Evolutionary conservation across 2,888 invertebrate genomes (phyloP).

Genomic region (Autographa pulchrina): DNA sequence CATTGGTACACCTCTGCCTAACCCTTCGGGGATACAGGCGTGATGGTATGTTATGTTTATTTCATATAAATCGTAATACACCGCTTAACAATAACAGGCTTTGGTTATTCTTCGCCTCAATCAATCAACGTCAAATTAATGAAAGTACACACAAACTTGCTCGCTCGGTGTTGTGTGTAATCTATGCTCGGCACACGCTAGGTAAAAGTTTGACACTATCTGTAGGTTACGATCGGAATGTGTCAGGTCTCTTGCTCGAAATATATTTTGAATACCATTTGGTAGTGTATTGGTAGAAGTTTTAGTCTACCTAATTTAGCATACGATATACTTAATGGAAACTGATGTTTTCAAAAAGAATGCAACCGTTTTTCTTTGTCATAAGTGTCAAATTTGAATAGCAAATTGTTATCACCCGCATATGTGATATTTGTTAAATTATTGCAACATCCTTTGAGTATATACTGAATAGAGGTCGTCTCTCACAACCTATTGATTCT

Average conservation of each 20-base stretch:
- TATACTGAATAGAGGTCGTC: constrained; percentile 18
- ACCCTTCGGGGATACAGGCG: too few species aligned
- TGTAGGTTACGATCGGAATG: not conserved
- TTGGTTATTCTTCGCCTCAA: not conserved
- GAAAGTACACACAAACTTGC: not conserved
- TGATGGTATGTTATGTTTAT: too few species aligned
- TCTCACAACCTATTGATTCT: constrained; percentile 23
- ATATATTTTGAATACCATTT: constrained; percentile 4
- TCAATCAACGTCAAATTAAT: constrained; percentile 8
- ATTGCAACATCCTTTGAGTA: constrained; percentile 1
- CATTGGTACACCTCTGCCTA: too few species aligned
- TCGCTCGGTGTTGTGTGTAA: not conserved
- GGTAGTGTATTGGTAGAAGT: too few species aligned
- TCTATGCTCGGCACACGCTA: not conserved
- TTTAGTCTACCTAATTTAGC: too few species aligned
- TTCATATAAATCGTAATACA: too few species aligned
- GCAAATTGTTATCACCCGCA: not conserved
- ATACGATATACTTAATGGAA: not conserved
- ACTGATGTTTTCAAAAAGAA: not conserved
- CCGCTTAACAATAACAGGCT: not conserved
- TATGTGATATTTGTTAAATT: not conserved
- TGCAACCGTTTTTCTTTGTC: not conserved
- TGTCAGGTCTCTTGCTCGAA: not conserved
- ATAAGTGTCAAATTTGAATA: not conserved
- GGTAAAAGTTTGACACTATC: constrained; percentile 5